Evolutionary conservation across 2,797 vertebrate species (phyloP), one percentile per base, ranked within the genome.

Genomic region (Alfaro cultratus): DNA sequence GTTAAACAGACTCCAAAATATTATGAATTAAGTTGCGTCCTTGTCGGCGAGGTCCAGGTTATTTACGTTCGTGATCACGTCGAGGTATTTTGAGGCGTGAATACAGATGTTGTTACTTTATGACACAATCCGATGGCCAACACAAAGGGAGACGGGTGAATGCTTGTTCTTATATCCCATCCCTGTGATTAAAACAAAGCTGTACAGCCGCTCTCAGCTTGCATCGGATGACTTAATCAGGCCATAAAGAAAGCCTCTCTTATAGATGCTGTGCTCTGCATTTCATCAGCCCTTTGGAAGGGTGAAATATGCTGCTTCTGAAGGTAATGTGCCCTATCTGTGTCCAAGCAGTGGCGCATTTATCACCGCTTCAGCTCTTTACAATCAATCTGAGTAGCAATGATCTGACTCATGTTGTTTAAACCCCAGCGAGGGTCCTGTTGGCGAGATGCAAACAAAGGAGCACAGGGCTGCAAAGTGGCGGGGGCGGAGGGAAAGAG

Each of bases 321-420:
- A 95, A 95, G 93, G 91, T 94, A 95, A 95, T 94, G 93, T 92
- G 92, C 93, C 93, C 95, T 90, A 94, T 95, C 94, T 94, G 92
- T 91, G 93, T 94, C 92, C 87, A 78, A 76, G 87, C 80, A 67
- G 81, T 89, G 93, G 90, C 91, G 93, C 92, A 95, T 96, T 93
- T 95, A 95, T 96, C 80, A 78, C 87, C 87, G 78, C 82, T 86
- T 88, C 72, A 74, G 85, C 90, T 93, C 94, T 95, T 95, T 95
- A 95, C 95, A 93, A 94, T 93, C 92, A 89, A 84, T 92, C 90
- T 64, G 76, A 89, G 87, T 75, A 70, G 21, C 87, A 88, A 91
- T 93, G 92, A 94, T 94, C 81, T 89, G 90, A 83, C 88, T 82
- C 70, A 84, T 89, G 91, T 94, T 94, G 94, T 94, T 94, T 90